Conservation (phyloP, 2,888 invertebrate genomes). For the Drosophila pseudotalamancana region DNA sequence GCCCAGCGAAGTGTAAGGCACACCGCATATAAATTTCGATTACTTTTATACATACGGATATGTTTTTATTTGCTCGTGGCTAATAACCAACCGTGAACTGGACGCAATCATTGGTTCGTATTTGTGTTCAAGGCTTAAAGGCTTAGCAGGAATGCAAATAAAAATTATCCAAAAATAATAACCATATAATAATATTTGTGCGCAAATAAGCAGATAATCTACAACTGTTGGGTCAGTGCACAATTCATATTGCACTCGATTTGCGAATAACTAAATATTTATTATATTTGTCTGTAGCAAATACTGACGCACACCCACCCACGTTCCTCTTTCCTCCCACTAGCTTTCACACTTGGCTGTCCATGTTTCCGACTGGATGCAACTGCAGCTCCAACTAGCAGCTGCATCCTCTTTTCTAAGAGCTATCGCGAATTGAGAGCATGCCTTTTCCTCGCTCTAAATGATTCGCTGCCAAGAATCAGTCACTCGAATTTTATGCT, state of each 20-base stretch:
- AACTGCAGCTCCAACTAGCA: slow-evolving; percentile 19
- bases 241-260: slow-evolving; percentile 46
- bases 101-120: neutral
- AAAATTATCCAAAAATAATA: slow-evolving; percentile 52
- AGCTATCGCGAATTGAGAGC: slow-evolving; percentile 18
- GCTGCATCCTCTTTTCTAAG: neutral
- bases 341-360: slow-evolving; percentile 38
- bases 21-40: slow-evolving; percentile 60
- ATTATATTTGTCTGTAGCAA: slow-evolving; percentile 17
- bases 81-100: slow-evolving; percentile 2
- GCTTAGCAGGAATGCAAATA: slow-evolving; percentile 63
- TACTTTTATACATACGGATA: slow-evolving; percentile 15
- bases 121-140: slow-evolving; percentile 47
- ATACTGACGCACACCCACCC: neutral
- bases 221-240: slow-evolving; percentile 60
- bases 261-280: slow-evolving; percentile 49
- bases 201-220: slow-evolving; percentile 34
- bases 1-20: slow-evolving; percentile 37
- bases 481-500: slow-evolving; percentile 60
- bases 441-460: slow-evolving; percentile 16
- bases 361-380: slow-evolving; percentile 12
- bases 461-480: slow-evolving; percentile 14
- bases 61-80: slow-evolving; percentile 31
- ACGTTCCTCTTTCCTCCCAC: neutral
- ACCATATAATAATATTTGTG: slow-evolving; percentile 49